phyloP scores from a whole-genome alignment of 2,113 vertebrate species.

The Corythornis vintsioides region DNA sequence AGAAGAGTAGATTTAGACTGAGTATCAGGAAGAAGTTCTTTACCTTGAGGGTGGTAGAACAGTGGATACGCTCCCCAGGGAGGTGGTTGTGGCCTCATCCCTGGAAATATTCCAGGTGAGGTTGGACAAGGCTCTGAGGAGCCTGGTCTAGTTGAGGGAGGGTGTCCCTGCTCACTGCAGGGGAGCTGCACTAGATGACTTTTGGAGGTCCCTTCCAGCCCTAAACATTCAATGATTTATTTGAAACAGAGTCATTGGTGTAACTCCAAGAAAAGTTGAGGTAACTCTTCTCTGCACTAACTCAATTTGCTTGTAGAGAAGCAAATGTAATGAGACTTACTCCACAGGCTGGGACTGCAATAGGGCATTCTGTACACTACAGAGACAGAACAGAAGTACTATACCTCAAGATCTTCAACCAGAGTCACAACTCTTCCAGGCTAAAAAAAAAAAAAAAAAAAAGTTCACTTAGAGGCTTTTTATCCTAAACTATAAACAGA shows the following conservation, averaged over 20 bases:
- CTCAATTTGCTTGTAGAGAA: background rate
- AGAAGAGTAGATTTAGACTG: too few relatives aligned
- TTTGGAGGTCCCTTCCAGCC: too few relatives aligned
- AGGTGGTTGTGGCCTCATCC: too few relatives aligned
- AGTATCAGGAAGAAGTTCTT: too few relatives aligned
- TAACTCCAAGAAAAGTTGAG: background rate
- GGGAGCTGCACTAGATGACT: too few relatives aligned
- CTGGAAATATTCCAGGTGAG: too few relatives aligned
- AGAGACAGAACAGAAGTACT: slow-evolving; percentile 55
- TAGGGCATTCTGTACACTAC: background rate
- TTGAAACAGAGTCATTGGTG: background rate
- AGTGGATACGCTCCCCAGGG: too few relatives aligned
- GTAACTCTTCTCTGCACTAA: background rate
- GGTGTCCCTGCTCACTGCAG: too few relatives aligned
- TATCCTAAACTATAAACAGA: background rate
- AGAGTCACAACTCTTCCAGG: slow-evolving; percentile 98
- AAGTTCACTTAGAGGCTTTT: background rate
- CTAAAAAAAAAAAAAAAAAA: slow-evolving; percentile 69
- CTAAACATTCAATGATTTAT: background rate
- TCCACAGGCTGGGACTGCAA: background rate
- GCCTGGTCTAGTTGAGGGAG: too few relatives aligned
- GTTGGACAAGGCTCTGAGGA: too few relatives aligned
- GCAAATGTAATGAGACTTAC: background rate
- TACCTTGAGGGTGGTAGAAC: too few relatives aligned
- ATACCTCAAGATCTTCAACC: slow-evolving; percentile 92